Evolutionary conservation across 2,888 invertebrate species (phyloP), one percentile per base, ranked within the genome.

Genomic region (Hoplodrina ambigua): DNA sequence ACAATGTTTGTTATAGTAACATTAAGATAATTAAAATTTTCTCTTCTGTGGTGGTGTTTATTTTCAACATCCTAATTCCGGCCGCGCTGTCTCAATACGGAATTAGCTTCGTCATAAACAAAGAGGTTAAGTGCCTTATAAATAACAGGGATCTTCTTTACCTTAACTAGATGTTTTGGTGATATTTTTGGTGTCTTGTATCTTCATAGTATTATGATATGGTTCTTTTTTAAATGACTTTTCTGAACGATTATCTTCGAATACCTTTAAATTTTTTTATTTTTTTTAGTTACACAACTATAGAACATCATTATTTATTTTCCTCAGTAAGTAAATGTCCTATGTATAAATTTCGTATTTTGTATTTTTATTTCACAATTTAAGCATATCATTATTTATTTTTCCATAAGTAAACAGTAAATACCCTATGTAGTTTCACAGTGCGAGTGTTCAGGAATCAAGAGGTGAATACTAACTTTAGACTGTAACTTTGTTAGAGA

Each of bases 51-150:
- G 66, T 84, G 75, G 66, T 84, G 75, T 85, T 86, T 85, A 75
- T 80, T 83, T 81, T 80, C 70, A 85, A 83, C 82, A 81, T 86
- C 75, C 83, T 69, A 75, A 84, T 81, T 75, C 76, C 75, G 63
- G 76, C 75, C 76, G 66, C 78, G 74, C 76, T 86, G 86, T 83
- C 85, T 84, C 82, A 88, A 88, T 88, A 89, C 90, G 72, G 87
- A 91, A 89, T 91, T 89, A 91, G 90, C 86, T 81, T 83, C 81
- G 87, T 90, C 90, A 90, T 92, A 92, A 92, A 92, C 91, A 92
- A 92, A 87, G 90, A 91, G 89, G 88, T 91, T 92, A 91, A 91
- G 90, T 89, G 90, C 86, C 87, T 87, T 89, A 83, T 85, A 91
- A 92, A 92, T 92, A 91, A 88, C 85, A 70, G 82, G 78, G 85